Base-by-base conservation (phyloP, 2,888 invertebrate species). In the Caenorhabditis angaria region DNA sequence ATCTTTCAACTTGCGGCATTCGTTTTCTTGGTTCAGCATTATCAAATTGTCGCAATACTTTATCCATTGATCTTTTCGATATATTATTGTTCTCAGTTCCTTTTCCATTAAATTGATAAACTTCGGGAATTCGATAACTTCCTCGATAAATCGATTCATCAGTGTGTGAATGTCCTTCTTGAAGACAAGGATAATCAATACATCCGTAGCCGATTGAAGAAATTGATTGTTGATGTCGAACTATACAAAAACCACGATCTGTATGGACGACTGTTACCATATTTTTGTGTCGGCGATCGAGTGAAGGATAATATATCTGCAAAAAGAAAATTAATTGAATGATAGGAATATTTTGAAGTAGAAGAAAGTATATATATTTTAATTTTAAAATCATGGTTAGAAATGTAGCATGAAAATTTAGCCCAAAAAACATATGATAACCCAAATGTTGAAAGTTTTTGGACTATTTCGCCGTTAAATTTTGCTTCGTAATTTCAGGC, bases 131-230 rank as follows among this genome's bases (percentile, higher is more conserved):
- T 56, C 71, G 28, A 47, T 53, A 47, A 53, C 63, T 63, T 61
- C 71, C 71, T 51, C 71, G 20, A 51, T 67, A 71, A 14, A 71
- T 22, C 29, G 29, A 35, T 29, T 75, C 77, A 14, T 75, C 77
- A 3, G 47, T 8, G 50, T 77, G 77, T 1, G 14, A 1, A 25
- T 77, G 77, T 6, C 6, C 14, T 1, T 10, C 5, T 10, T 61
- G 25, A 1, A 28, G 18, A 27, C 71, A 77, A 12, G 74, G 74
- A 35, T 56, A 62, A 3, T 68, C 65, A 10, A 63, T 28, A 50
- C 77, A 77, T 18, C 63, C 65, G 18, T 25, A 27, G 2, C 54
- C 54, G 2, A 24, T 25, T 14, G 24, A 2, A 14, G 27, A 25
- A 3, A 27, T 24, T 2, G 18, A 4, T 25, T 27, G 25, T 12